Percentiles rank a stretch among this genome's conserved stretches.
These are phyloP conservation scores for Umimayanthus kanabou DNA, from an alignment of 92 coral and sea anemone genomes.

Conservation along the genomic window DNA sequence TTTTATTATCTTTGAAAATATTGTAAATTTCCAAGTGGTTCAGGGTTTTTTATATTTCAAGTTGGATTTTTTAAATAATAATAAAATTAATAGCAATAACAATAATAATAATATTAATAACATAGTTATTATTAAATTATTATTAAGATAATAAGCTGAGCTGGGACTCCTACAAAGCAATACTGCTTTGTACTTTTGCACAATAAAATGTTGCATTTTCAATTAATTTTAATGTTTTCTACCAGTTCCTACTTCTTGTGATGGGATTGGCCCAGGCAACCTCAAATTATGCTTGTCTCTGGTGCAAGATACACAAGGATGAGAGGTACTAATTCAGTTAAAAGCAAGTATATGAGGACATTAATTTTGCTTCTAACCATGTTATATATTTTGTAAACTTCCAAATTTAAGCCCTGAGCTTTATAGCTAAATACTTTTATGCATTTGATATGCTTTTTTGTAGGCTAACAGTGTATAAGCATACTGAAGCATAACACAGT, in stretches of 20 bases:
- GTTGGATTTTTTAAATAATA: no score
- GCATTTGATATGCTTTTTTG: neutral
- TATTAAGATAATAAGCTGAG: conserved; percentile 14
- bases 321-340: neutral
- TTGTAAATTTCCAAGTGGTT: neutral
- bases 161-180: conserved; percentile 11
- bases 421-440: conserved; percentile 10
- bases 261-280: conserved; percentile 7
- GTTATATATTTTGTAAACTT: conserved; percentile 6
- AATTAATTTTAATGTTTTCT: neutral
- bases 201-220: conserved; percentile 10
- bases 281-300: neutral
- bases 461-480: neutral
- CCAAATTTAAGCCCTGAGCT: conserved; percentile 1
- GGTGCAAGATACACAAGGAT: neutral
- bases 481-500: neutral
- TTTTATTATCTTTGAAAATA: no score
- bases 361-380: neutral
- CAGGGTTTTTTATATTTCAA: neutral
- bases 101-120: neutral
- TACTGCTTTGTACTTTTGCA: neutral
- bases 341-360: neutral
- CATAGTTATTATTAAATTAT: neutral
- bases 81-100: no score
- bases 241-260: conserved; percentile 23